phyloP scores from a whole-genome alignment of 1,140 invertebrate genomes.

The Nixonia krombeini region DNA sequence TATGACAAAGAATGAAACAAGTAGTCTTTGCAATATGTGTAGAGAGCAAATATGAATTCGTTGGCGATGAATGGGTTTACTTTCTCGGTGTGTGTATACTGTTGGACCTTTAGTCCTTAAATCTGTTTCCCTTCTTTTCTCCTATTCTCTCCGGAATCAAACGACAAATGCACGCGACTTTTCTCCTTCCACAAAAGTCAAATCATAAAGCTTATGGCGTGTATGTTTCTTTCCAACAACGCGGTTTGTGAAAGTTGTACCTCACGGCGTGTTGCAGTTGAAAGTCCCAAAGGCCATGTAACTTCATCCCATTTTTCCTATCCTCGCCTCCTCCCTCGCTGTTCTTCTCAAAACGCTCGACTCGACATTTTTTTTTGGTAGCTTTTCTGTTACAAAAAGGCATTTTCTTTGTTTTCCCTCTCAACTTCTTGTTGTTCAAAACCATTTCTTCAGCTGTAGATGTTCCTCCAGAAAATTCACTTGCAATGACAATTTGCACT shows the following conservation, averaged over 20 bases:
- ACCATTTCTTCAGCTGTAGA: conserved; percentile 6
- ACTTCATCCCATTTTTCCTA: background rate
- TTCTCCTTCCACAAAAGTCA: background rate
- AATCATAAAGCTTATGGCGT: background rate
- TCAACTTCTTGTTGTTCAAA: conserved; percentile 4
- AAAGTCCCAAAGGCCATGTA: conserved; percentile 13
- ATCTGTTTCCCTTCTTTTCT: too few relatives aligned
- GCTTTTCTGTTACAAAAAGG: conserved; percentile 28
- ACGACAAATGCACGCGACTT: background rate
- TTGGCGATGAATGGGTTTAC: background rate
- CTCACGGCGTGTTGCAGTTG: conserved; percentile 6
- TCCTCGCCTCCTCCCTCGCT: background rate
- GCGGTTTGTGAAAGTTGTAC: too few relatives aligned
- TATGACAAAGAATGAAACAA: too few relatives aligned
- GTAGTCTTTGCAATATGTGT: too few relatives aligned
- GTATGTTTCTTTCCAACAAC: conserved; percentile 14
- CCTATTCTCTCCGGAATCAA: too few relatives aligned
- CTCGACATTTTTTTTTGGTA: conserved; percentile 28
- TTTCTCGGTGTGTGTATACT: background rate
- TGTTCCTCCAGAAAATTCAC: conserved; percentile 1
- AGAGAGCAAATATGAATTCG: background rate
- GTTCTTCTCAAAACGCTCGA: conserved; percentile 1
- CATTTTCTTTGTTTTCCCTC: conserved; percentile 29
- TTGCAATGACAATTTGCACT: too few relatives aligned
- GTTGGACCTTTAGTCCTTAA: background rate